Conservation (phyloP, 1,140 invertebrate species). For the Drosophila orosa region DNA sequence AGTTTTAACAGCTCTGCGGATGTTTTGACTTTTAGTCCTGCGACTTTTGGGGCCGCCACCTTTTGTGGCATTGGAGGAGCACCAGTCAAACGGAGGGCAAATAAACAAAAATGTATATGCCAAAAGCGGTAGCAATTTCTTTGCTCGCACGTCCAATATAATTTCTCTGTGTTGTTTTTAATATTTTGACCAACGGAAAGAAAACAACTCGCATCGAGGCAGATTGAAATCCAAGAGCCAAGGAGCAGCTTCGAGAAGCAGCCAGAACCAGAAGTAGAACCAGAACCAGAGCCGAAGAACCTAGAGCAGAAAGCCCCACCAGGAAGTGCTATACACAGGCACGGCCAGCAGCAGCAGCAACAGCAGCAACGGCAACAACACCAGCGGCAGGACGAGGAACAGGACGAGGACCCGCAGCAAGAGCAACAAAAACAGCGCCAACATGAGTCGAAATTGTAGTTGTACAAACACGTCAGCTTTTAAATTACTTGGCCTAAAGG, state of each 20-base stretch:
- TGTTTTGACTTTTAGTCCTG: conserved; percentile 64
- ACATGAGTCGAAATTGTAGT: conserved; percentile 83
- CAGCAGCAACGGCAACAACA: conserved; percentile 24
- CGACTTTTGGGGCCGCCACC: conserved; percentile 7
- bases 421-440: conserved; percentile 62
- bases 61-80: conserved; percentile 37
- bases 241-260: conserved; percentile 36
- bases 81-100: conserved; percentile 69
- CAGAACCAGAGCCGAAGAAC: conserved; percentile 60
- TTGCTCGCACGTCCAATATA: conserved; percentile 40
- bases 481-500: conserved; percentile 83
- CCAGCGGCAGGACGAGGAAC: conserved; percentile 59
- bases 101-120: conserved; percentile 75
- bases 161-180: conserved; percentile 62
- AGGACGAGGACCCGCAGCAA: conserved; percentile 6
- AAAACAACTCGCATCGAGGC: conserved; percentile 35
- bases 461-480: conserved; percentile 83
- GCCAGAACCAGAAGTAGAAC: conserved; percentile 47
- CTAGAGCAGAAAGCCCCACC: conserved; percentile 73
- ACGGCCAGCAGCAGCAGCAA: conserved; percentile 62
- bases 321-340: conserved; percentile 78
- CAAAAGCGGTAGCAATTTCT: conserved; percentile 52
- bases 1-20: conserved; percentile 75
- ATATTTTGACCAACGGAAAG: conserved; percentile 59
- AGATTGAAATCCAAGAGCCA: conserved; percentile 54